phyloP scores from a whole-genome alignment of 2,888 invertebrate species.

The Cephus sareptanus region DNA sequence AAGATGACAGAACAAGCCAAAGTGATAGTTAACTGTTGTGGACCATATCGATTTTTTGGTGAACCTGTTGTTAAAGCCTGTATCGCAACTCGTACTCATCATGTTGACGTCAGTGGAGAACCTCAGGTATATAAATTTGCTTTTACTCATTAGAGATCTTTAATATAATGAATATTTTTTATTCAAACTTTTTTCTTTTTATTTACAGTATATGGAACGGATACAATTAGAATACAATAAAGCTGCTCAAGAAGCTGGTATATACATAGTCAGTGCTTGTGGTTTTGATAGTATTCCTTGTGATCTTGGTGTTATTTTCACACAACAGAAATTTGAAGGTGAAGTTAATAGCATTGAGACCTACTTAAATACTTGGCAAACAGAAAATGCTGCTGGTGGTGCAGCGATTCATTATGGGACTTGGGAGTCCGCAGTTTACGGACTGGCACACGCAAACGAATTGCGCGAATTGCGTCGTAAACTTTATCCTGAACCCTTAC shows the following conservation, averaged over 20 bases:
- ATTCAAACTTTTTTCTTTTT: conserved; percentile 8
- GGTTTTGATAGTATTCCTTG: conserved; percentile 94
- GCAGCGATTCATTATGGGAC: conserved; percentile 83
- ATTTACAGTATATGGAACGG: conserved; percentile 80
- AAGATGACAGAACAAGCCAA: conserved; percentile 84
- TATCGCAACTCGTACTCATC: conserved; percentile 81
- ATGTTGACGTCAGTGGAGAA: conserved; percentile 95
- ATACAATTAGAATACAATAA: conserved; percentile 86
- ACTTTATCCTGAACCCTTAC: conserved; percentile 75
- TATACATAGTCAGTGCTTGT: conserved; percentile 90
- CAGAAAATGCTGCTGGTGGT: conserved; percentile 56
- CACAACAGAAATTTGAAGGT: conserved; percentile 83
- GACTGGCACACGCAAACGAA: conserved; percentile 75
- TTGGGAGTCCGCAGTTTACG: conserved; percentile 88
- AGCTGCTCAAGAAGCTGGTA: conserved; percentile 80
- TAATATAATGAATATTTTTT: conserved; percentile 9
- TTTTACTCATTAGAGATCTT: conserved; percentile 10
- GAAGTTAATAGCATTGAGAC: conserved; percentile 81
- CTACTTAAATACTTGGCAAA: conserved; percentile 69
- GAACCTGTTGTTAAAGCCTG: conserved; percentile 91
- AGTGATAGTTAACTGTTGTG: conserved; percentile 91
- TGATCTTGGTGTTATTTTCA: conserved; percentile 86
- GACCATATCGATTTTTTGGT: conserved; percentile 89
- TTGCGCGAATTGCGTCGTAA: conserved; percentile 74
- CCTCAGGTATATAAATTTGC: conserved; percentile 73